Base-by-base conservation (phyloP, 2,113 vertebrate genomes). In the Phocoena sinus region DNA sequence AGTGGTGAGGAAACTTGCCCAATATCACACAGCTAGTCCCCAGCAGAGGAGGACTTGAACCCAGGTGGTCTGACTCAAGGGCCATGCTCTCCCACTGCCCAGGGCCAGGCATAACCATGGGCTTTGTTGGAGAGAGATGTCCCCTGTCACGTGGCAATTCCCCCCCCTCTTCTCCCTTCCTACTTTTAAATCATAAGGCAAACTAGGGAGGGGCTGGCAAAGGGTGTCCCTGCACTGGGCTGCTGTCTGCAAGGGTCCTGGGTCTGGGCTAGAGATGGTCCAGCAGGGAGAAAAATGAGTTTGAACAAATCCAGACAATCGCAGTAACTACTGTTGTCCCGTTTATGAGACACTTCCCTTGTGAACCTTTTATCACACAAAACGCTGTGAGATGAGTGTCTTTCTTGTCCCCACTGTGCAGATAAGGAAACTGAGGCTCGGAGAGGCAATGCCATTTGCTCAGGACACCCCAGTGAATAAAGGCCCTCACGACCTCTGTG, bases 21-120 rank as follows among this genome's bases (percentile, higher is more conserved):
- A 28, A 2, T 6, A 36, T 53, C 60, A 47, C 41, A 14, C 58
- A 60, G 44, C 73, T 11, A 4, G 18, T 50, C 33, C 28, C 23
- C 62, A 68, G 41, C 20, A n/a, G 38, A 71, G 91, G 25, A 68
- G 36, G 65, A 77, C 83, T 81, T 28, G 73, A 76, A 89, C 91
- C 71, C 67, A 44, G 79, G 68, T 8, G 1, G 21, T 73, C 31
- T 53, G 56, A 73, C 26, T 65, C 36, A 26, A 79, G 62, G 36
- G 9, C 63, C 1, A 12, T 0, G 17, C 8, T 31, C 26, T 50
- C 53, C 23, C 0, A 1, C 9, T 15, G 38, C 38, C 36, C 10
- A 9, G 53, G 53, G 53, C 50, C 58, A 47, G 50, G 58, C 15
- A 5, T 25, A 21, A 17, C 15, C 65, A 2, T 36, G 53, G 53